phyloP scores from a whole-genome alignment of 2,113 vertebrate genomes.

The Xiphophorus hellerii region DNA sequence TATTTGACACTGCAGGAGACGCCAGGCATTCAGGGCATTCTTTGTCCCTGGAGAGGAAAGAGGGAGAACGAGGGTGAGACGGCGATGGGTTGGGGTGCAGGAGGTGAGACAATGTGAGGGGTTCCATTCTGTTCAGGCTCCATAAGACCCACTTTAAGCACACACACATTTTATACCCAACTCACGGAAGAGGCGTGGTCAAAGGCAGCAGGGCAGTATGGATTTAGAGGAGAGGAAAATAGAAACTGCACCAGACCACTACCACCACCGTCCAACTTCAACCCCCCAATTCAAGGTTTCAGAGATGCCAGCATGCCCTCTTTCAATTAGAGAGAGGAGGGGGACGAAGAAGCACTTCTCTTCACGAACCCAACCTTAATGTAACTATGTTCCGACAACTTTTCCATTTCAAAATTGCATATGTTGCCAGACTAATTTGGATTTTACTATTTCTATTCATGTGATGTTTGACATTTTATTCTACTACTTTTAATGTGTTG shows the following conservation, averaged over 20 bases:
- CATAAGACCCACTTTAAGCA: conserved; percentile 47
- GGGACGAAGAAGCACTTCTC: conserved; percentile 21
- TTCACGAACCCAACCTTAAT: conserved; percentile 35
- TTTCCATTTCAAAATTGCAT: not conserved
- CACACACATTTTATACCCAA: conserved; percentile 30
- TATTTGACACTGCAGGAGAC: conserved; percentile 75
- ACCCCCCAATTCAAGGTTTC: conserved; percentile 4
- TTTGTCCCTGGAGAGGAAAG: conserved; percentile 68
- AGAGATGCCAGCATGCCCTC: conserved; percentile 57
- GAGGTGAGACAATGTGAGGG: conserved; percentile 63
- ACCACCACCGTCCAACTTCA: conserved; percentile 34
- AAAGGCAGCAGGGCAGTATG: conserved; percentile 44
- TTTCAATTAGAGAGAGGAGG: conserved; percentile 40
- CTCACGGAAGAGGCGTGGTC: conserved; percentile 62
- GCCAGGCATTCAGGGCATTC: conserved; percentile 73
- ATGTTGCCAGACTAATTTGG: not conserved
- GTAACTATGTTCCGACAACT: conserved; percentile 5
- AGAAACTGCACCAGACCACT: conserved; percentile 23
- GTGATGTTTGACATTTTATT: too few relatives aligned
- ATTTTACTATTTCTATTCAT: too few relatives aligned
- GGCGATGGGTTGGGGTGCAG: conserved; percentile 27
- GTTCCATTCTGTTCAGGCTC: conserved; percentile 70
- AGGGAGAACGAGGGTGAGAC: conserved; percentile 39
- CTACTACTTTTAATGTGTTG: too few relatives aligned
- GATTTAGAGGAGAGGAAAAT: conserved; percentile 29